Evolutionary conservation across 2,113 vertebrate species (phyloP).

Genomic region (Crotalus viridis): DNA sequence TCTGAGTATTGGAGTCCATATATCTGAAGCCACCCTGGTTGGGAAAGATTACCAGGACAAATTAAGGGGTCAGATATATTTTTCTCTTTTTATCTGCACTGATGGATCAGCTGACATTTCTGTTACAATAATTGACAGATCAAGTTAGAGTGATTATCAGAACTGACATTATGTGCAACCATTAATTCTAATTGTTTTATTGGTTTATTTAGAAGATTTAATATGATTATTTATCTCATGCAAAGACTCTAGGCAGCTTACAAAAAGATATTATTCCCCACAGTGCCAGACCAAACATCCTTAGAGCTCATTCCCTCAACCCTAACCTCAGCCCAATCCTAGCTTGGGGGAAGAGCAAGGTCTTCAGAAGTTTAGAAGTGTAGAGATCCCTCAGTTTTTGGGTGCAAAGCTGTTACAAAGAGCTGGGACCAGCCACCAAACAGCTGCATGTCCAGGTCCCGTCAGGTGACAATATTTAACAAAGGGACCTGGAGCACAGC

Average conservation of each 20-base stretch:
- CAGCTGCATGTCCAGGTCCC: neutral
- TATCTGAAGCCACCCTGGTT: neutral
- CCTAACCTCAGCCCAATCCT: neutral
- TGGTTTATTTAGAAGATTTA: neutral
- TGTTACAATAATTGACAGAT: neutral
- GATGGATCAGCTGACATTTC: neutral
- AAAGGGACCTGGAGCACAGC: neutral
- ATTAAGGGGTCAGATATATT: neutral
- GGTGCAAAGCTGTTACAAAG: neutral
- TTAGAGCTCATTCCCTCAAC: neutral
- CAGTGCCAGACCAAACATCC: neutral
- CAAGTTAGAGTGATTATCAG: neutral
- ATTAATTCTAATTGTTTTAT: neutral
- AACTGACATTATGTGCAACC: neutral
- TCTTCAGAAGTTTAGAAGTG: neutral
- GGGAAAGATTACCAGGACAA: neutral
- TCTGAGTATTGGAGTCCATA: neutral
- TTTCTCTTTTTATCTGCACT: neutral
- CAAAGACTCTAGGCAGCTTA: neutral
- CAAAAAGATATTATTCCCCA: neutral
- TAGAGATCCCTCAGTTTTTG: neutral
- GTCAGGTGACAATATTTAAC: neutral
- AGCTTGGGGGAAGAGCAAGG: neutral
- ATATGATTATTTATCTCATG: neutral
- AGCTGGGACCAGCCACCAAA: neutral